Percentiles rank a stretch among this genome's conserved stretches.
These are phyloP conservation scores for Triops cancriformis DNA, from an alignment of 1,140 invertebrate species.

Conservation along the genomic window DNA sequence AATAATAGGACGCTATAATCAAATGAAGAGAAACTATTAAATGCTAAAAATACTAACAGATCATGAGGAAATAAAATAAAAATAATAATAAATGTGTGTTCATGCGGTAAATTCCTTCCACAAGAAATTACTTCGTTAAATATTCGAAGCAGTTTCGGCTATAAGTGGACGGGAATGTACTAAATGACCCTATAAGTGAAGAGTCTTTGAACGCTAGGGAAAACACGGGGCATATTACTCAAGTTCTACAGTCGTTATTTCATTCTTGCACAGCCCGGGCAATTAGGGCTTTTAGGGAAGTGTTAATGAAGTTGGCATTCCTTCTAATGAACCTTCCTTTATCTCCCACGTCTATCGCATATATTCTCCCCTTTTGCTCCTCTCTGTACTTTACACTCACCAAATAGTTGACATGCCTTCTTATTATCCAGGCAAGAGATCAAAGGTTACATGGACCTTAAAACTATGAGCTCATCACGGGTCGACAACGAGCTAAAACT, in stretches of 20 bases:
- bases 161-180: too few species aligned
- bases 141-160: too few species aligned
- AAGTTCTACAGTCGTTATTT: neutral
- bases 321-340: neutral
- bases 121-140: too few species aligned
- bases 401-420: neutral
- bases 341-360: neutral
- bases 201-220: too few species aligned
- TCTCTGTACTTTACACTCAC: neutral
- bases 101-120: too few species aligned
- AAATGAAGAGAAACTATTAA: too few species aligned
- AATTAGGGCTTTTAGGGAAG: constrained; percentile 13
- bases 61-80: too few species aligned
- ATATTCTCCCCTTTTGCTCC: neutral
- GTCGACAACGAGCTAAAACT: neutral
- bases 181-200: too few species aligned
- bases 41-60: too few species aligned
- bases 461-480: neutral
- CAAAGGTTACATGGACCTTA: constrained; percentile 2
- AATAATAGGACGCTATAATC: too few species aligned
- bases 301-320: constrained; percentile 14
- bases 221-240: too few species aligned
- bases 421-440: neutral
- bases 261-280: neutral
- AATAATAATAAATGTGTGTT: too few species aligned